phyloP scores from a whole-genome alignment of 1,140 invertebrate genomes.

The Diorhabda elongata region DNA sequence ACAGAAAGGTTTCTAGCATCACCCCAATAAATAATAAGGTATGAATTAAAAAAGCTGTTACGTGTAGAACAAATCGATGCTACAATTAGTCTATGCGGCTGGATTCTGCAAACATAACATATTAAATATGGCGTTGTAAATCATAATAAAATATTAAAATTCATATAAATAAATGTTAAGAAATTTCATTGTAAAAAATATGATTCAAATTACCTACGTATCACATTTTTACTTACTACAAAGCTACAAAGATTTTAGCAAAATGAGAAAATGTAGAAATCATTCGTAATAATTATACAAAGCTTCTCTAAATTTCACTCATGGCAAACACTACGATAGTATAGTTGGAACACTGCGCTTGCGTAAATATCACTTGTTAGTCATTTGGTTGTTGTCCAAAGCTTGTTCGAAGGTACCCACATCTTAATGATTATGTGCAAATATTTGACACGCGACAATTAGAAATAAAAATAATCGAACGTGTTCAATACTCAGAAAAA shows the following conservation, averaged over 20 bases:
- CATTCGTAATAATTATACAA: conserved; percentile 31
- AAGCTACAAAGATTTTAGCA: conserved; percentile 35
- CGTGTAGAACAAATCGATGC: conserved; percentile 43
- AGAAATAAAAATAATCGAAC: too few relatives aligned
- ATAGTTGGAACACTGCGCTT: conserved; percentile 16
- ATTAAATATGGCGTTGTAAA: conserved; percentile 39
- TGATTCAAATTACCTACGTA: conserved; percentile 31
- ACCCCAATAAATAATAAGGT: conserved; percentile 20
- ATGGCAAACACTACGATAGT: conserved; percentile 24
- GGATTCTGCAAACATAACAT: conserved; percentile 46
- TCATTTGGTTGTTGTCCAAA: conserved; percentile 14
- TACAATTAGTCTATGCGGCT: conserved; percentile 46
- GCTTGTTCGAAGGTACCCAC: conserved; percentile 9
- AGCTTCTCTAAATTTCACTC: conserved; percentile 31
- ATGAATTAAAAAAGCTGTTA: conserved; percentile 37
- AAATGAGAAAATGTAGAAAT: conserved; percentile 31
- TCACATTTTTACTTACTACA: conserved; percentile 41
- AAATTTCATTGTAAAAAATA: conserved; percentile 20
- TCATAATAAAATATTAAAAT: conserved; percentile 31
- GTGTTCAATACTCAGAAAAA: too few relatives aligned
- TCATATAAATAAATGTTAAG: conserved; percentile 21
- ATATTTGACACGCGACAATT: too few relatives aligned
- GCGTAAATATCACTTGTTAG: conserved; percentile 17
- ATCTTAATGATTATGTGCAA: not conserved
- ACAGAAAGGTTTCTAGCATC: not conserved